Conservation (phyloP, 2,888 invertebrate genomes). For the Tetragonula carbonaria region DNA sequence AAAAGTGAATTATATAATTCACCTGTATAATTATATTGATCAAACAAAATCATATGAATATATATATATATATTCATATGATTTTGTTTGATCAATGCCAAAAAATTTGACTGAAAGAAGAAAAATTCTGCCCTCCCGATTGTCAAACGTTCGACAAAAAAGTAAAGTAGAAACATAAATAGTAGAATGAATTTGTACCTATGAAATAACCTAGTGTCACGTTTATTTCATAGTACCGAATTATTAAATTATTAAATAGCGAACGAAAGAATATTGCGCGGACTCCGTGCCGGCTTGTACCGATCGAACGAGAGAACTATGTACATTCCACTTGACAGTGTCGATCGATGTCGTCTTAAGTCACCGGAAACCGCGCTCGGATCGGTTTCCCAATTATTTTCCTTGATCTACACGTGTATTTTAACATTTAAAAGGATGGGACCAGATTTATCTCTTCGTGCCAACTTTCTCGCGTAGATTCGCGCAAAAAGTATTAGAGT, state of each 20-base stretch:
- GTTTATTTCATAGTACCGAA: neutral
- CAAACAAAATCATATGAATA: too few relatives aligned
- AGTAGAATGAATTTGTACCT: neutral
- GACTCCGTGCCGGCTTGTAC: slow-evolving; percentile 1
- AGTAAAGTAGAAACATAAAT: neutral
- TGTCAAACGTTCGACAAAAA: too few relatives aligned
- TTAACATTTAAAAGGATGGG: neutral
- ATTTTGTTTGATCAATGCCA: neutral
- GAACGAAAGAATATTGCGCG: neutral
- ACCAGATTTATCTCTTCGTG: neutral
- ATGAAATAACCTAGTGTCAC: neutral
- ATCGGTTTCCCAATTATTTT: neutral
- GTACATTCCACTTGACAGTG: neutral
- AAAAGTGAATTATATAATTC: too few relatives aligned
- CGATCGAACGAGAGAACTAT: neutral
- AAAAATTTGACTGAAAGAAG: neutral
- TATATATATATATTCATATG: too few relatives aligned
- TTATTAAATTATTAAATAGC: neutral
- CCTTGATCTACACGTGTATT: too few relatives aligned
- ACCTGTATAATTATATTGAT: too few relatives aligned
- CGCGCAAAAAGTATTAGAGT: too few relatives aligned
- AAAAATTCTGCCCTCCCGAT: too few relatives aligned
- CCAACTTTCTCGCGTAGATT: neutral
- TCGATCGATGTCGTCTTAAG: neutral
- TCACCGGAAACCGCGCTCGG: too few relatives aligned